Evolutionary conservation across 2,113 vertebrate genomes (phyloP).

Genomic region (Urocynchramus pylzowi): DNA sequence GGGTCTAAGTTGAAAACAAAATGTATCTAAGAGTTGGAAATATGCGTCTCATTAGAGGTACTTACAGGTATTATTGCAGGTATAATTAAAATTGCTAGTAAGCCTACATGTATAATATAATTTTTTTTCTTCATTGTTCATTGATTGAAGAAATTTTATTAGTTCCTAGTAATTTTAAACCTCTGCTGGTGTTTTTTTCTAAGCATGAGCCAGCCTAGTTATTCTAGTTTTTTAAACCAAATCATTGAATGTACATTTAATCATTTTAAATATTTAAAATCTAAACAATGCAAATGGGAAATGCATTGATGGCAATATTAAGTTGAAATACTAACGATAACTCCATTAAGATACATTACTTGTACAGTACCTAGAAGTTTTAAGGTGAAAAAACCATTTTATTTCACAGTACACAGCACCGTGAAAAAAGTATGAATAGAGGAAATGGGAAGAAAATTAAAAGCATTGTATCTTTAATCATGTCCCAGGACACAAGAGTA

Average conservation of each 20-base stretch:
- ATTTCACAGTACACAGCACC: neutral
- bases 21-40: neutral
- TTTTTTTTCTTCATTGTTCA: neutral
- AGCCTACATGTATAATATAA: neutral
- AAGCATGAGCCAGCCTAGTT: neutral
- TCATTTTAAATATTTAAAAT: neutral
- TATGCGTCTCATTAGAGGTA: neutral
- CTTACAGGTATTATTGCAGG: fast-evolving
- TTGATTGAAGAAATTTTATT: neutral
- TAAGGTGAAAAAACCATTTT: neutral
- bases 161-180: neutral
- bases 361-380: neutral
- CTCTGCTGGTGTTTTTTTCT: neutral
- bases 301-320: neutral
- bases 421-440: neutral
- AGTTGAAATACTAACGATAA: neutral
- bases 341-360: neutral
- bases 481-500: neutral
- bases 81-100: neutral
- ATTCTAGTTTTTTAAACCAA: neutral
- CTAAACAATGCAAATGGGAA: neutral
- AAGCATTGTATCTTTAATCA: neutral
- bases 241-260: neutral
- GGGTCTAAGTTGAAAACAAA: neutral
- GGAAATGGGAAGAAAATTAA: neutral